These are phyloP conservation scores for Bilobella aurantiaca DNA, from an alignment of 1,140 invertebrate species.

Conservation along the genomic window DNA sequence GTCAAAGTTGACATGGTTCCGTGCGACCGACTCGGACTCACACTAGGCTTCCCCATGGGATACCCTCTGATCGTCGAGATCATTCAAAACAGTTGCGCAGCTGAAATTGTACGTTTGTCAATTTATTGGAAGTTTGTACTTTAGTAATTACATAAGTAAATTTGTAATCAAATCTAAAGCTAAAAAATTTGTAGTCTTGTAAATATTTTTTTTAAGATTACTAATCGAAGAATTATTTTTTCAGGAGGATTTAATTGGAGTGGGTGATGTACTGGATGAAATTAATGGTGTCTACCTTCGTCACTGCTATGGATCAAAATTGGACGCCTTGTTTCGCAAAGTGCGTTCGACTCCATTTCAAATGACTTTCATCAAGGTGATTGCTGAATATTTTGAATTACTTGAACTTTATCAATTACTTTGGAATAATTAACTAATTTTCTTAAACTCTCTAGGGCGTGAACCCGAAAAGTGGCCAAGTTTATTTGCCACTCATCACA, in stretches of 20 bases:
- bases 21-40: conserved; percentile 24
- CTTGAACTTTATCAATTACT: background rate
- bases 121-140: too few relatives aligned
- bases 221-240: too few relatives aligned
- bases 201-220: background rate
- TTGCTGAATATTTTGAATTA: background rate
- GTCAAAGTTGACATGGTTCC: conserved; percentile 32
- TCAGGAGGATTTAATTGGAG: conserved; percentile 19
- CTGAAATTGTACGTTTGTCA: conserved; percentile 24
- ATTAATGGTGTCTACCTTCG: conserved; percentile 27
- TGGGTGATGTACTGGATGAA: conserved; percentile 32
- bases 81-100: conserved; percentile 27
- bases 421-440: background rate
- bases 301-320: conserved; percentile 27
- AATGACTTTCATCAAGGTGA: conserved; percentile 19
- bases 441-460: conserved; percentile 15
- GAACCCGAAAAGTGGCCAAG: conserved; percentile 24
- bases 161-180: too few relatives aligned
- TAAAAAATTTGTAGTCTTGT: too few relatives aligned
- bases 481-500: conserved; percentile 32
- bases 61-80: conserved; percentile 31
- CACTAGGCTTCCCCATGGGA: conserved; percentile 32
- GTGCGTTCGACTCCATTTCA: conserved; percentile 19
- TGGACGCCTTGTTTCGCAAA: conserved; percentile 26
- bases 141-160: background rate